These are phyloP conservation scores for Drosophila mettleri DNA, from an alignment of 2,888 invertebrate species.

Conservation along the genomic window DNA sequence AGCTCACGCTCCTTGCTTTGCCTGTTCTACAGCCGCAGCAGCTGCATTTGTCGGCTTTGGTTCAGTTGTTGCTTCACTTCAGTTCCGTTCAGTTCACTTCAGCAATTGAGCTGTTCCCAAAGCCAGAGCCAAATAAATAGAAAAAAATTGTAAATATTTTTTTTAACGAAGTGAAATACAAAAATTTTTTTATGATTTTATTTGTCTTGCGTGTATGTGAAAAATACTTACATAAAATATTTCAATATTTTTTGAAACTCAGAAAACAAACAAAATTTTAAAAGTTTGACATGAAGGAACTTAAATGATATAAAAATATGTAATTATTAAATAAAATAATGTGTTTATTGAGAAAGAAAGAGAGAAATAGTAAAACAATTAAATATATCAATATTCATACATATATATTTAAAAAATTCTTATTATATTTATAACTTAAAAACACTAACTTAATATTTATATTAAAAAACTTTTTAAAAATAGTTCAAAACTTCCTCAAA, in stretches of 20 bases:
- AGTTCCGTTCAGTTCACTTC: constrained; percentile 66
- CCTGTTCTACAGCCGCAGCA: constrained; percentile 29
- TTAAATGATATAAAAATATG: background rate
- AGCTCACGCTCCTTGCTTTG: constrained; percentile 31
- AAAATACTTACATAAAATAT: background rate
- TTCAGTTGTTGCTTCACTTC: constrained; percentile 78
- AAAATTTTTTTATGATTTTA: constrained; percentile 5
- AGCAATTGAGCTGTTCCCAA: constrained; percentile 26
- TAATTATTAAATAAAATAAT: background rate
- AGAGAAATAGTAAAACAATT: background rate
- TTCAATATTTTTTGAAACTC: background rate
- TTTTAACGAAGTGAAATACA: background rate
- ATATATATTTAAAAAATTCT: too few species aligned
- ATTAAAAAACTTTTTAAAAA: background rate
- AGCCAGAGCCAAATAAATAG: constrained; percentile 3
- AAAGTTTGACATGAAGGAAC: background rate
- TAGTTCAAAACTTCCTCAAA: background rate
- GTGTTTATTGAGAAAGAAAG: background rate
- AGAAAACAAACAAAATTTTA: background rate
- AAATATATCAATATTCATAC: too few species aligned
- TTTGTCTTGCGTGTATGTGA: constrained; percentile 1
- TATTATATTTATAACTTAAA: background rate
- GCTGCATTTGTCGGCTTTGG: constrained; percentile 61
- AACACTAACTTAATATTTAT: background rate
- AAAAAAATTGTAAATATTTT: constrained; percentile 11